A percentile compares a stretch with the other conserved stretches of the same genome.
These are phyloP conservation scores for Amphipyra berbera DNA, from an alignment of 2,888 invertebrate genomes.

Conservation along the genomic window DNA sequence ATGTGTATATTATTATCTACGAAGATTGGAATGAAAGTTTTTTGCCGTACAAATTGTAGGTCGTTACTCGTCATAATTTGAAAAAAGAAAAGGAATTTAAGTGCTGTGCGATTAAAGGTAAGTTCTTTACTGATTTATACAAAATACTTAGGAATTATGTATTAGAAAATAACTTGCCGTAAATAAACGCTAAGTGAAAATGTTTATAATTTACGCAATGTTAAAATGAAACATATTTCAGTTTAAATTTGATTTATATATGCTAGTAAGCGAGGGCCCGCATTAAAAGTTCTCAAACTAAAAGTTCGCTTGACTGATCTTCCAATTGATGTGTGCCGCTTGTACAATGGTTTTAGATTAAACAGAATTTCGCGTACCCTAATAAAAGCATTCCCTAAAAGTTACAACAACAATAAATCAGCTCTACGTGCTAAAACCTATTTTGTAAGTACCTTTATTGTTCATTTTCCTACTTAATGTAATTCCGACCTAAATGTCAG, in stretches of 20 bases:
- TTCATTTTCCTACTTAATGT: constrained; percentile 53
- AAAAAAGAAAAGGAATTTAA: no score
- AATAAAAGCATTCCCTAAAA: constrained; percentile 43
- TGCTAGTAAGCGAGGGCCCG: constrained; percentile 49
- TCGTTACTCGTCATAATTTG: no score
- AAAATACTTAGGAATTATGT: no score
- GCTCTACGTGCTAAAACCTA: constrained; percentile 36
- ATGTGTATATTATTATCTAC: not conserved
- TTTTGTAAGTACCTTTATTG: constrained; percentile 46
- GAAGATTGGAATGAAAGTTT: no score
- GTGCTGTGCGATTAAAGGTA: no score
- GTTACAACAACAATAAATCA: constrained; percentile 49
- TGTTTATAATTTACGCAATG: no score
- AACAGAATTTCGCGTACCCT: constrained; percentile 32
- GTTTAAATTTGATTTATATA: not conserved
- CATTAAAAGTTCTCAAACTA: constrained; percentile 59
- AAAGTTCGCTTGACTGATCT: constrained; percentile 51
- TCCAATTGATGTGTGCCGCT: constrained; percentile 48
- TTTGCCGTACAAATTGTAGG: no score
- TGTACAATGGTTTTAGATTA: constrained; percentile 35
- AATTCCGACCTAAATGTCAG: constrained; percentile 53
- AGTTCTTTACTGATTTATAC: no score
- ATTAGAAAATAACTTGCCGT: no score
- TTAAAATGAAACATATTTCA: constrained; percentile 4
- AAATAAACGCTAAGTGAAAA: no score